Evolutionary conservation across 2,888 invertebrate genomes (phyloP).

Genomic region (Rutpela maculata): DNA sequence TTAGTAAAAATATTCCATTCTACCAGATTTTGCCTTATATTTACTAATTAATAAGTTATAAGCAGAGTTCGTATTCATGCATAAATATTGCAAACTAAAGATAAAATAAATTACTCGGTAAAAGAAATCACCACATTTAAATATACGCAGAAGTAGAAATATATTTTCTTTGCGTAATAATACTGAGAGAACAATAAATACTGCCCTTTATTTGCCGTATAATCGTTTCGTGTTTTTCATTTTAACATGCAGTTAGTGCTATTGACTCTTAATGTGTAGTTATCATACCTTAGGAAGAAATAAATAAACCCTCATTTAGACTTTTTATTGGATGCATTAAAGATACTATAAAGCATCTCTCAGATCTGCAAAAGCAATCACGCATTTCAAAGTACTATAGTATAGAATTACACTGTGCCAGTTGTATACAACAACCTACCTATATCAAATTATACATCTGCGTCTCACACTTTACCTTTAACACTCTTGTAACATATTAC

Average conservation of each 20-base stretch:
- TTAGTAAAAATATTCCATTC: too few relatives aligned
- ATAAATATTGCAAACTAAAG: too few relatives aligned
- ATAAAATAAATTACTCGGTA: too few relatives aligned
- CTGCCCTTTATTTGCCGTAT: background rate
- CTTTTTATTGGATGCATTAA: slow-evolving; percentile 27
- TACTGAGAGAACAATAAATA: background rate
- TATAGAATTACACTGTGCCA: slow-evolving; percentile 50
- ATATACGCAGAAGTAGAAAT: too few relatives aligned
- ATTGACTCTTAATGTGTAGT: slow-evolving; percentile 17
- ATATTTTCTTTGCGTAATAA: too few relatives aligned
- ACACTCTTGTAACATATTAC: slow-evolving; percentile 8
- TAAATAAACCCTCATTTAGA: slow-evolving; percentile 25
- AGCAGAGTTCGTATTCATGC: too few relatives aligned
- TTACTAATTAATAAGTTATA: too few relatives aligned
- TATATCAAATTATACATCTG: slow-evolving; percentile 53
- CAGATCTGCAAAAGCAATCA: slow-evolving; percentile 35
- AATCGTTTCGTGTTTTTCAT: background rate
- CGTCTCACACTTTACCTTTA: slow-evolving; percentile 47
- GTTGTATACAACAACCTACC: slow-evolving; percentile 42
- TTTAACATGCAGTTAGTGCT: slow-evolving; percentile 1
- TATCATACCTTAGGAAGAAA: slow-evolving; percentile 11
- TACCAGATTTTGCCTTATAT: too few relatives aligned
- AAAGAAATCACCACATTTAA: too few relatives aligned
- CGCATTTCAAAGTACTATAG: slow-evolving; percentile 31
- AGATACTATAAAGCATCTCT: slow-evolving; percentile 14